These are phyloP conservation scores for Circaetus gallicus DNA, from an alignment of 2,113 vertebrate genomes.

Conservation along the genomic window DNA sequence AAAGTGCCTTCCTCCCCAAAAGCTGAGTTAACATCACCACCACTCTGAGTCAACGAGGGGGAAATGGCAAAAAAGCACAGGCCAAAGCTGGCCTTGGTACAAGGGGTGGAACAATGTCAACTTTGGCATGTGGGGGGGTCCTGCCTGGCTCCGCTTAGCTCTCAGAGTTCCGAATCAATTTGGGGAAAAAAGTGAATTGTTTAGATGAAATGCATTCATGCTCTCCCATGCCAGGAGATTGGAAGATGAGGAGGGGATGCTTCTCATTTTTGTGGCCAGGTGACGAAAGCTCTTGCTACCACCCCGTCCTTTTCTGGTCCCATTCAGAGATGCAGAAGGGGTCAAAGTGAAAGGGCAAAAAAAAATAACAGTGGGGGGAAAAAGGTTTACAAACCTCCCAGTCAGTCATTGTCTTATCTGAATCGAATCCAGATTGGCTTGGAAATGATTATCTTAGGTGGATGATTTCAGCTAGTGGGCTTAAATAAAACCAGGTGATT, in stretches of 20 bases:
- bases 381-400: conserved; percentile 35
- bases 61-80: neutral
- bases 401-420: neutral
- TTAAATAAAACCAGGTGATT: conserved; percentile 56
- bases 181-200: neutral
- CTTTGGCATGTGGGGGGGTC: neutral
- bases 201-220: neutral
- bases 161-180: neutral
- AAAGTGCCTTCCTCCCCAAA: neutral
- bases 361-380: neutral
- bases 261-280: neutral
- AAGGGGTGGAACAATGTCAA: neutral
- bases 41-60: rapidly evolving
- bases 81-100: neutral
- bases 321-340: neutral
- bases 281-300: neutral
- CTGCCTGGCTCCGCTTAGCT: neutral
- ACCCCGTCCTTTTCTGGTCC: neutral
- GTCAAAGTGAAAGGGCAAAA: neutral
- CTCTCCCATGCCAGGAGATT: rapidly evolving
- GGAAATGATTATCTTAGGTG: conserved; percentile 1
- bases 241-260: neutral
- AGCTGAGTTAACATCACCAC: neutral
- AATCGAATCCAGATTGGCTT: neutral
- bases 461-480: conserved; percentile 11